Evolutionary conservation across 2,113 vertebrate species (phyloP), one percentile per base, ranked within the genome.

Genomic region (Aegotheles bennettii): DNA sequence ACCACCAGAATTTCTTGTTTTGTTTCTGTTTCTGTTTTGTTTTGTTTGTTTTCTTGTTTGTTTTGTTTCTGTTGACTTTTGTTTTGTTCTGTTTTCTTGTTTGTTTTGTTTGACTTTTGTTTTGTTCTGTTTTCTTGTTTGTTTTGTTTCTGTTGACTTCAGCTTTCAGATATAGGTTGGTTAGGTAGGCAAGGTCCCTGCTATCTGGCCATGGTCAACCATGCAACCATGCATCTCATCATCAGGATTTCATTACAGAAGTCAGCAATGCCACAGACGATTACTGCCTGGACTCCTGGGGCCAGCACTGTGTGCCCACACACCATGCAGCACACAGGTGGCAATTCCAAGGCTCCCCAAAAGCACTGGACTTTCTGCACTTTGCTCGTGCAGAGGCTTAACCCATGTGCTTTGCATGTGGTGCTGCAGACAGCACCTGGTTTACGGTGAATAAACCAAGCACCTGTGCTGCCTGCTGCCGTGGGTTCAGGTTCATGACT

Each of bases 331-430:
- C 31, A 36, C 1, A 16, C 13, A 13, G 48, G 25, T 9, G 5
- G 35, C 67, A 50, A 56, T 20, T 8, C 42, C 24, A 5, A 56
- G 9, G 16, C 35, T 42, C 48, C 48, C 31, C 21, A 0, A 31
- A 33, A 28, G 11, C n/a, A n/a, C n/a, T n/a, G n/a, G n/a, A n/a
- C 11, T 29, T 47, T n/a, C 65, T 9, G 40, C 6, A 18, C 29
- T 13, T 5, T 14, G 25, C 11, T 7, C 1, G 7, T 9, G 2
- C 26, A 5, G 25, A 35, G 36, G 20, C 16, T 56, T 23, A 18
- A 26, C 45, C 43, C 23, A 9, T 2, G 3, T 3, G 38, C 43
- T 36, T 29, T 4, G 31, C 2, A 1, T 5, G 33, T 31, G 4
- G n/a, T n/a, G n/a, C n/a, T n/a, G n/a, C n/a, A n/a, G n/a, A n/a